These are phyloP conservation scores for Scytalopus superciliaris DNA, from an alignment of 2,113 vertebrate genomes.

Conservation along the genomic window DNA sequence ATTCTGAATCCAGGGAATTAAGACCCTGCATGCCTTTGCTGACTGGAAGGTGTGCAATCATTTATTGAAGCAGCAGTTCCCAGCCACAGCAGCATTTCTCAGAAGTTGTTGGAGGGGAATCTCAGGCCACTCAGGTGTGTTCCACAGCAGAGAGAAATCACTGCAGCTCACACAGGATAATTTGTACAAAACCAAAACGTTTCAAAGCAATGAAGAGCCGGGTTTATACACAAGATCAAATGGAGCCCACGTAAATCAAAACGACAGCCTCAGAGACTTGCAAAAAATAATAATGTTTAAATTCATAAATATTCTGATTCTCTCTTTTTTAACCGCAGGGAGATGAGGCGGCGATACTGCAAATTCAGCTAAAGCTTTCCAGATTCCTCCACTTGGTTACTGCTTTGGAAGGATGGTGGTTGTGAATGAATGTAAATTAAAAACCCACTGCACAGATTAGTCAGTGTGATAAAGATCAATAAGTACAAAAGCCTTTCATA, in stretches of 20 bases:
- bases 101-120: neutral
- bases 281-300: slow-evolving; percentile 7
- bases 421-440: neutral
- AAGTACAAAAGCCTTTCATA: neutral
- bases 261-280: slow-evolving; percentile 1
- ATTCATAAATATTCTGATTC: neutral
- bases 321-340: neutral
- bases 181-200: neutral
- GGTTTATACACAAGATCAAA: slow-evolving; percentile 37
- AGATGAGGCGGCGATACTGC: neutral
- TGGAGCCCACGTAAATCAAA: slow-evolving; percentile 17
- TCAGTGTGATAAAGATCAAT: neutral
- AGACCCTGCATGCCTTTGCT: neutral
- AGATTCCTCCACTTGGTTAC: neutral
- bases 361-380: neutral
- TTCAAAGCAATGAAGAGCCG: neutral
- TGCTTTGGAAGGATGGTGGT: neutral
- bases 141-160: neutral
- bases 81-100: rapidly evolving
- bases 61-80: neutral
- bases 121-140: neutral
- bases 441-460: neutral
- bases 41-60: neutral
- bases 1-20: neutral
- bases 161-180: neutral